Conservation (phyloP, 23 tunicate genomes). For the Ciona savignyi region DNA sequence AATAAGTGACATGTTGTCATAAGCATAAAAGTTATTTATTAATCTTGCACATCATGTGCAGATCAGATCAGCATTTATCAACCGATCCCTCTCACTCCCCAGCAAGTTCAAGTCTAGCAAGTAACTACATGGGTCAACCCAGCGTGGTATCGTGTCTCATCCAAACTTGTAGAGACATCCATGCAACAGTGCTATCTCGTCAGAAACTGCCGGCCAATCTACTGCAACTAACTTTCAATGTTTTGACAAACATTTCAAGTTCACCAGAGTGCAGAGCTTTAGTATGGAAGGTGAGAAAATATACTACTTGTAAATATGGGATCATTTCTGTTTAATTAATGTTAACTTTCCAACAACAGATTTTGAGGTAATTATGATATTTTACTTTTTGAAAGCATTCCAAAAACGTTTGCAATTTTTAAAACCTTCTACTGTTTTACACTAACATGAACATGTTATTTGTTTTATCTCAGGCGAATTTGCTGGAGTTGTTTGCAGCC, state of each 20-base stretch:
- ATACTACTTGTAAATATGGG: neutral
- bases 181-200: conserved; percentile 17
- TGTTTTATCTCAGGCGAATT: conserved; percentile 16
- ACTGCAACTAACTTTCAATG: conserved; percentile 28
- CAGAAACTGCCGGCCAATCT: conserved; percentile 23
- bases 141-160: conserved; percentile 29
- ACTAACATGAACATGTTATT: no score
- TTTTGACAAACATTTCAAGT: conserved; percentile 26
- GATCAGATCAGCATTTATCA: no score
- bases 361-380: no score
- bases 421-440: neutral
- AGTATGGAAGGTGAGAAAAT: conserved; percentile 51
- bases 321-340: no score
- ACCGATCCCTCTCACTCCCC: neutral
- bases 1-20: neutral
- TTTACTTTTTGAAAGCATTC: no score
- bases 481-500: conserved; percentile 50
- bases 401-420: no score
- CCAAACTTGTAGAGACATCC: conserved; percentile 43
- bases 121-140: conserved; percentile 18
- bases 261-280: conserved; percentile 64
- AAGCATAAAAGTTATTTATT: no score
- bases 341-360: no score
- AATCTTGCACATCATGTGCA: no score
- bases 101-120: conserved; percentile 11